Evolutionary conservation across 2,888 invertebrate genomes (phyloP).

Genomic region (Allolobophora icterica): DNA sequence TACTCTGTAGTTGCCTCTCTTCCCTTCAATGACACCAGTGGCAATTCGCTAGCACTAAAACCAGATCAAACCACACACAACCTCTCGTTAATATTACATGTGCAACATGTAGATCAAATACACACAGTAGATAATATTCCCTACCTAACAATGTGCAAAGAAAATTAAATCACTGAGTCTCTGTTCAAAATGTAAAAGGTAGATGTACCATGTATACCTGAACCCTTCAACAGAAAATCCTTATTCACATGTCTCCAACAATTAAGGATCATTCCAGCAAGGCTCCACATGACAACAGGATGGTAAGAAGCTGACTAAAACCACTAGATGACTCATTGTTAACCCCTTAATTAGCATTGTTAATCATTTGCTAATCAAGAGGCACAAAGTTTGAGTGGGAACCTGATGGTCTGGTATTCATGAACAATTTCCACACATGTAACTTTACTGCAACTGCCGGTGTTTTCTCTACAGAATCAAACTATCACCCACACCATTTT

Average conservation of each 20-base stretch:
- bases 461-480: background rate
- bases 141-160: background rate
- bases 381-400: background rate
- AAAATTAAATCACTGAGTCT: background rate
- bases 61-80: background rate
- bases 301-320: too few relatives aligned
- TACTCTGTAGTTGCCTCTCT: conserved; percentile 29
- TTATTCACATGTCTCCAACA: too few relatives aligned
- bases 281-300: background rate
- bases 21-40: conserved; percentile 22
- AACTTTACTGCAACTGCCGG: background rate
- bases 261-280: too few relatives aligned
- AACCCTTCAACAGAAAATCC: too few relatives aligned
- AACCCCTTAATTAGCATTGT: background rate
- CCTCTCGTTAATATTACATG: background rate
- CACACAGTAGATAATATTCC: background rate
- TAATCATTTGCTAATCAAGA: background rate
- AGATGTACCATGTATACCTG: too few relatives aligned
- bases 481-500: background rate
- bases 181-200: too few relatives aligned
- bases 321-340: background rate
- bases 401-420: background rate
- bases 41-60: conserved; percentile 32
- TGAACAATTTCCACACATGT: background rate
- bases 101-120: background rate